Percentiles rank a stretch among this genome's conserved stretches.
Conservation (phyloP, 1,140 invertebrate genomes). For the Zaprionus lachaisei region DNA sequence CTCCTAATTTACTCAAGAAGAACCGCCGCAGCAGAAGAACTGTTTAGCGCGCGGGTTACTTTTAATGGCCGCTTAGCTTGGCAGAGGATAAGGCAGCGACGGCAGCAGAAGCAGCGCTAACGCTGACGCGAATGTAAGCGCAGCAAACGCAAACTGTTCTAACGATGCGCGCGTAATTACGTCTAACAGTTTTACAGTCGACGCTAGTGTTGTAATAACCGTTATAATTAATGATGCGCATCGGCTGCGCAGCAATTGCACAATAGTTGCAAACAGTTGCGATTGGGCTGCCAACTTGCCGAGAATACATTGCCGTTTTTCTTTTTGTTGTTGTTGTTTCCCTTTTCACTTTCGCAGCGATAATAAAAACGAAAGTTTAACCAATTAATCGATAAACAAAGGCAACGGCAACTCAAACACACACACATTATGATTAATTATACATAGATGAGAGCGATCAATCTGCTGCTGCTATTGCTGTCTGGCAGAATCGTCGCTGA, state of each 20-base stretch:
- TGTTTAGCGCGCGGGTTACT: constrained; percentile 24
- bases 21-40: constrained; percentile 48
- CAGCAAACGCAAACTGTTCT: constrained; percentile 73
- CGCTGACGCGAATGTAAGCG: constrained; percentile 20
- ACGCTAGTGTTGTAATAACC: constrained; percentile 74
- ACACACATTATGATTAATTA: constrained; percentile 57
- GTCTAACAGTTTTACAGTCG: constrained; percentile 63
- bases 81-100: constrained; percentile 1
- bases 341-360: constrained; percentile 37
- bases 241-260: constrained; percentile 24
- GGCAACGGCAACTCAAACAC: not conserved
- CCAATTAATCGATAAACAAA: constrained; percentile 33
- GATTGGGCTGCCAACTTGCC: constrained; percentile 25
- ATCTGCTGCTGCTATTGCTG: not conserved
- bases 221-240: constrained; percentile 76
- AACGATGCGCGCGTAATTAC: constrained; percentile 74
- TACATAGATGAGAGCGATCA: constrained; percentile 5
- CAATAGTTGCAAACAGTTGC: constrained; percentile 25
- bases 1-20: constrained; percentile 84
- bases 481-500: constrained; percentile 35
- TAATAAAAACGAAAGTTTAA: constrained; percentile 49
- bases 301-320: constrained; percentile 12
- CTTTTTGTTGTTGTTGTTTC: not conserved
- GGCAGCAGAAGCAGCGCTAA: constrained; percentile 22
- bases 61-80: constrained; percentile 63